Base-by-base conservation (phyloP, 2,888 invertebrate genomes). In the Melitaea athalia region DNA sequence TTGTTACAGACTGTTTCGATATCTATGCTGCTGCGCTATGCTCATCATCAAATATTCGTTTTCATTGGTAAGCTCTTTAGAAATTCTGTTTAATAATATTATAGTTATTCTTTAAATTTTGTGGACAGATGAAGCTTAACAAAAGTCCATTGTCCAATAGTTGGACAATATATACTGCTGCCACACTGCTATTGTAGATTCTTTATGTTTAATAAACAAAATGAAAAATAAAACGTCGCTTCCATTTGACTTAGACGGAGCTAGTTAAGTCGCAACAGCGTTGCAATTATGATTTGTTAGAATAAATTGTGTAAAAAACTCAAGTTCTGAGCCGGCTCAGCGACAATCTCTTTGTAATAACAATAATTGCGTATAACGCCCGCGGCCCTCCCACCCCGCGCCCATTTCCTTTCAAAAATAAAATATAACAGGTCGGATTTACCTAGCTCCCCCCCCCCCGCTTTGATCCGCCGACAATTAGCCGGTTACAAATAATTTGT, bases 21-120 rank as follows among this genome's bases (percentile, higher is more conserved):
- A 80, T 99, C 99, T 55, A 99, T 99, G 97, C 93, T 99, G 78
- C 93, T 99, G 78, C 95, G 99, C 63, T 99, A 99, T 91, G 99
- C 99, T 12, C 99, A 99, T 92, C 99, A 99, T 88, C 99, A 99
- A 93, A 99, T 99, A 84, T 99, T 99, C 92, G 96, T 99, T 72
- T 99, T 99, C 85, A 99, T 99, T 80, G 98, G 99, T 98, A 93
- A 96, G 96, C 95, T 38, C 8, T 38, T 38, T 24, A 24, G 24
- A 24, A 24, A 24, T 24, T 1, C 24, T 24, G 24, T 3, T 24
- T 24, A 24, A 24, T 24, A 24, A 24, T 24, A 24, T 24, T 24
- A 24, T 24, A 24, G 24, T n/a, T n/a, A n/a, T n/a, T n/a, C n/a
- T n/a, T n/a, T n/a, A n/a, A n/a, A n/a, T n/a, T n/a, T n/a, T n/a